Percentiles rank a stretch among this genome's conserved stretches.
These are phyloP conservation scores for Aphis craccivora DNA, from an alignment of 1,140 invertebrate species.

Conservation along the genomic window DNA sequence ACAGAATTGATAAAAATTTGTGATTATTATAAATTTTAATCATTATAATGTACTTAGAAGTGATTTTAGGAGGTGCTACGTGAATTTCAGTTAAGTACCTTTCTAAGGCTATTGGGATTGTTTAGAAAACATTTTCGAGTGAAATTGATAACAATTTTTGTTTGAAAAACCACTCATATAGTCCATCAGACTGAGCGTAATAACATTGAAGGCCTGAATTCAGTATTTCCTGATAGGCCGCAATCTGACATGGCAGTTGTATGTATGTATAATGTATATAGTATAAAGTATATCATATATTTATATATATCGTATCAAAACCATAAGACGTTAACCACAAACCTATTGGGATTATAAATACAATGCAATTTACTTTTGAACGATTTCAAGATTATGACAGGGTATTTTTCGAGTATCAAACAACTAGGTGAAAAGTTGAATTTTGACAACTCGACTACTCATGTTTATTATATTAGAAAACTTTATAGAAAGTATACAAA, in stretches of 20 bases:
- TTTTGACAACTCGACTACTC: background rate
- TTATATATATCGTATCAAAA: background rate
- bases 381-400: background rate
- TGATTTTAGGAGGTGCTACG: background rate
- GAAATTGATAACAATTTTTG: background rate
- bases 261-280: no score
- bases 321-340: background rate
- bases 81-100: background rate
- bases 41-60: background rate
- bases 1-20: no score
- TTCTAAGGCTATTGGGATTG: background rate
- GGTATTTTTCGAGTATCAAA: background rate
- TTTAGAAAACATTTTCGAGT: background rate
- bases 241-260: no score
- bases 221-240: no score
- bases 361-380: conserved; percentile 12
- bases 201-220: no score
- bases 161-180: no score
- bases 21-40: background rate
- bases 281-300: background rate
- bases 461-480: conserved; percentile 41
- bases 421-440: background rate
- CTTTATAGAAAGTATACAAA: conserved; percentile 26
- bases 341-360: background rate
- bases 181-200: no score